These are phyloP conservation scores for Merluccius polli DNA, from an alignment of 2,797 vertebrate species.

Conservation along the genomic window DNA sequence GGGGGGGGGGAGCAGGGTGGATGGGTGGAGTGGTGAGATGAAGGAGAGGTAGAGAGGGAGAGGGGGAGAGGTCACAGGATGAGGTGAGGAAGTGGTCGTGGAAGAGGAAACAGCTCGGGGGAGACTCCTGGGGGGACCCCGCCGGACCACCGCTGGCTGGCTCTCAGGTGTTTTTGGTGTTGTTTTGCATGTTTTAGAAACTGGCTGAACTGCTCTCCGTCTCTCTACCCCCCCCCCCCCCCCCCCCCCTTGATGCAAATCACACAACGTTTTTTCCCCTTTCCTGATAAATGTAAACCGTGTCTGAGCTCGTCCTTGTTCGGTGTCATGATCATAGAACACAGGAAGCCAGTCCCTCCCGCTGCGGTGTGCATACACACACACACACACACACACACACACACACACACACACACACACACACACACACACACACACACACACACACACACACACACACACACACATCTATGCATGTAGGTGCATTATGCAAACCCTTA, in stretches of 20 bases:
- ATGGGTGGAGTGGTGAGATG: not conserved
- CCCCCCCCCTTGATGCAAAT: not conserved
- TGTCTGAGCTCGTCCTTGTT: not conserved
- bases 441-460: too few relatives aligned
- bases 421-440: too few relatives aligned
- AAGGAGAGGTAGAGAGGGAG: slow-evolving; percentile 10
- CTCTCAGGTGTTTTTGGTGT: not conserved
- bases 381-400: too few relatives aligned
- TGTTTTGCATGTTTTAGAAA: not conserved
- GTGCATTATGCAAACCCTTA: too few relatives aligned
- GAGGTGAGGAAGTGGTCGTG: not conserved
- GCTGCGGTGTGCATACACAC: too few relatives aligned
- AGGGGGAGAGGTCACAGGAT: slow-evolving; percentile 21
- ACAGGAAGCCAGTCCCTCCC: too few relatives aligned
- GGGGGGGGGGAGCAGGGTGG: slow-evolving; percentile 9
- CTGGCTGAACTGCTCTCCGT: not conserved
- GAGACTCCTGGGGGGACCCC: not conserved
- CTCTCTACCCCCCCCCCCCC: too few relatives aligned
- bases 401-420: too few relatives aligned
- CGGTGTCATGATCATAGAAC: too few relatives aligned
- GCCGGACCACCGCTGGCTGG: too few relatives aligned
- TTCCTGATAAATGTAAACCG: not conserved
- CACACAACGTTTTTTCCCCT: not conserved
- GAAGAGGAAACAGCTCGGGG: not conserved
- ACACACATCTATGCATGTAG: too few relatives aligned